Base-by-base conservation (phyloP, 2,797 vertebrate species). In the Spinibarbus caldwelli region DNA sequence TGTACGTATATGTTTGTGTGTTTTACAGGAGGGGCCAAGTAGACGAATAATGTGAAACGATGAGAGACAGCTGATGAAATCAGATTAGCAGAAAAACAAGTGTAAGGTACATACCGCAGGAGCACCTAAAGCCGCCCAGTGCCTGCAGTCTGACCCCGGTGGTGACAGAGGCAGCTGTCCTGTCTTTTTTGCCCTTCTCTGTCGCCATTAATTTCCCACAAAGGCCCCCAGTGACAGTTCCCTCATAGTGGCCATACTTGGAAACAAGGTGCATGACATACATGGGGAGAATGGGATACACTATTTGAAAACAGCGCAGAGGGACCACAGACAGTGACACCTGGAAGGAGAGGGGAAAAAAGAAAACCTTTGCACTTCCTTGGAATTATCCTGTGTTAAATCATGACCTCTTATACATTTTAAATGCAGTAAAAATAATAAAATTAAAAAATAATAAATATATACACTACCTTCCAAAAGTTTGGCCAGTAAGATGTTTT, bases 131-230 rank as follows among this genome's bases (percentile, higher is more conserved):
- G 91, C 68, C 88, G 77, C 83, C 90, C 90, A 93, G 91, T 94
- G 94, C 79, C 92, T 91, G 93, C 92, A 92, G 91, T 90, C 43
- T 88, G 90, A 91, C 77, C 57, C 52, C 88, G 89, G 94, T 94
- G 96, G 94, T 96, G 96, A 97, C 97, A 97, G 96, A 95, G 92
- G 93, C 97, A 97, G 96, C 97, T 98, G 97, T 97, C 96, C 95
- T 92, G 92, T 95, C 94, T 90, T 94, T 95, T 96, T 96, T 96
- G 95, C 93, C 96, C 96, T 97, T 97, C 96, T 95, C 94, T 96
- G 96, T 95, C 93, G 92, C 95, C 96, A 96, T 98, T 96, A 96
- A 97, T 97, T 97, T 97, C 92, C 92, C 93, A 93, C 95, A 95
- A 96, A 96, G 95, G 92, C 93, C 95, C 91, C 92, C 91, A 95